Evolutionary conservation across 2,113 vertebrate species (phyloP).

Genomic region (Budorcas taxicolor): DNA sequence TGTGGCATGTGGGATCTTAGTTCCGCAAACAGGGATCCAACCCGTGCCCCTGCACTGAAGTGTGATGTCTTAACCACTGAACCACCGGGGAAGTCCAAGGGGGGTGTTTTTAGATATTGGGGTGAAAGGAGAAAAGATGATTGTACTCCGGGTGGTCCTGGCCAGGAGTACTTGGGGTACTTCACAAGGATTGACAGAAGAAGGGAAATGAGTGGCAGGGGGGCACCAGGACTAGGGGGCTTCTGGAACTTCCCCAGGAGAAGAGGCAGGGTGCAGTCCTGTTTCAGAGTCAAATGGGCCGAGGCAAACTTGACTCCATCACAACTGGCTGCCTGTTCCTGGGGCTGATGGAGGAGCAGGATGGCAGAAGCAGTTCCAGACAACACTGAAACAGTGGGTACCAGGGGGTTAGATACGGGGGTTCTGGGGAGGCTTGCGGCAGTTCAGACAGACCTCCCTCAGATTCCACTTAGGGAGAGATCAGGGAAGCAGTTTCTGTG

Average conservation of each 20-base stretch:
- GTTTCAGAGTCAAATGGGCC: neutral
- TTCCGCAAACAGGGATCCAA: neutral
- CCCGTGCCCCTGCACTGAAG: neutral
- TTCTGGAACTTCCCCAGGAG: neutral
- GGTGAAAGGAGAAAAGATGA: neutral
- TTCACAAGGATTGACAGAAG: neutral
- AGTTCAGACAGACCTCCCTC: neutral
- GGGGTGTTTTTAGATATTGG: neutral
- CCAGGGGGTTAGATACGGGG: fast-evolving
- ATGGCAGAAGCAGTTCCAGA: neutral
- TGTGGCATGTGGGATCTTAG: neutral
- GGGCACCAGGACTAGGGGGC: neutral
- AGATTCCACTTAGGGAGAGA: neutral
- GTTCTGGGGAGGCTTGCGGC: neutral
- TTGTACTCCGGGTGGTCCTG: neutral
- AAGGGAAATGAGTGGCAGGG: neutral
- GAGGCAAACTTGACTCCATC: neutral
- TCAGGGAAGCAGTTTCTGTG: neutral
- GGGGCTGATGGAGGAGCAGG: neutral
- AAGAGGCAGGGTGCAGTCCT: neutral
- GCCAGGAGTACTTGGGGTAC: neutral
- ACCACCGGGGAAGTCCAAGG: neutral
- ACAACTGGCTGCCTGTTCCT: neutral
- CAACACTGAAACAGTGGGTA: neutral
- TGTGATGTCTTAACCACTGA: neutral